phyloP scores from a whole-genome alignment of 2,888 invertebrate species.

The Mesorhabditis sp. region DNA sequence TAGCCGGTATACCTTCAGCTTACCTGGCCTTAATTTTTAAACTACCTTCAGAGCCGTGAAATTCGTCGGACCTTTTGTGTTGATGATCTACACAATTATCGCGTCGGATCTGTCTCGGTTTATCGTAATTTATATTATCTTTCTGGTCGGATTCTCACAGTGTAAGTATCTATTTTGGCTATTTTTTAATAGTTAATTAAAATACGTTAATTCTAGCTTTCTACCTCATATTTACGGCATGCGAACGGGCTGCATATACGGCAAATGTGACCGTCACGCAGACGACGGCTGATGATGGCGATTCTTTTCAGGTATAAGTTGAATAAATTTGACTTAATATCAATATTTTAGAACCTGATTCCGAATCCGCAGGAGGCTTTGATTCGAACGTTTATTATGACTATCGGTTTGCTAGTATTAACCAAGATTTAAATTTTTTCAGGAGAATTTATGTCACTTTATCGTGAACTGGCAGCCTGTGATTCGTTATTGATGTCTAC shows the following conservation, averaged over 20 bases:
- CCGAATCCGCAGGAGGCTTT: constrained; percentile 33
- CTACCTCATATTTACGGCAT: constrained; percentile 84
- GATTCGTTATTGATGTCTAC: constrained; percentile 28
- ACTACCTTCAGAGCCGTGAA: constrained; percentile 29
- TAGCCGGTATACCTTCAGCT: constrained; percentile 18
- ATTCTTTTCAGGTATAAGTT: not conserved
- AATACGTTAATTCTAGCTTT: constrained; percentile 62
- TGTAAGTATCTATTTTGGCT: constrained; percentile 51
- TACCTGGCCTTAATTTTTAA: not conserved
- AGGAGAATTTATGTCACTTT: constrained; percentile 60
- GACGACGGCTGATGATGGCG: not conserved
- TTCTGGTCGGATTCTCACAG: constrained; percentile 95
- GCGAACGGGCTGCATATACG: constrained; percentile 25
- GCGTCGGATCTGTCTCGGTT: constrained; percentile 67
- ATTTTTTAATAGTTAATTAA: not conserved
- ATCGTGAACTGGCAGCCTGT: constrained; percentile 38
- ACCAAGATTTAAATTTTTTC: constrained; percentile 58
- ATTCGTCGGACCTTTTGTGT: constrained; percentile 92
- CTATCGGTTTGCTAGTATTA: constrained; percentile 86
- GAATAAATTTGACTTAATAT: not conserved
- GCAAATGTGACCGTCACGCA: not conserved
- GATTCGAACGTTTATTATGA: constrained; percentile 96
- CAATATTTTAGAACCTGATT: constrained; percentile 25
- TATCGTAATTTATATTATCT: constrained; percentile 91
- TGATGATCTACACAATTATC: constrained; percentile 98